Base-by-base conservation (phyloP, 37 sponge, comb jelly and placozoan species). In the Tethya wilhelma region DNA sequence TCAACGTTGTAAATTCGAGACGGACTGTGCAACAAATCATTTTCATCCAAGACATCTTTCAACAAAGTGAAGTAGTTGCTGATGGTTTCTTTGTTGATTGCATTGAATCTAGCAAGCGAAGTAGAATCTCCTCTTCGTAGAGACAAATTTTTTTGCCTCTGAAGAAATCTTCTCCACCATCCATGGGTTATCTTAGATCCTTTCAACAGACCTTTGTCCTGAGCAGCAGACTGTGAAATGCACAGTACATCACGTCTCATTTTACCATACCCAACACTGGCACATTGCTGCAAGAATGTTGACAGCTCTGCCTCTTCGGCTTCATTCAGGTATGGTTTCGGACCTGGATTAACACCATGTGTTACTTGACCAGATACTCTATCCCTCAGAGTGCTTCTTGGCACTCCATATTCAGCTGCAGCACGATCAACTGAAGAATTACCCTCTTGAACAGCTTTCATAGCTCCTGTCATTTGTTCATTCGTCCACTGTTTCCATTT, bases 1-100 rank as follows among this genome's bases (percentile, higher is more conserved):
- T 83, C 84, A 32, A 77, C 68, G 39, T 89, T 89, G 67, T 81
- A 89, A 0, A 81, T 43, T 46, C 69, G 73, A 8, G 78, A 33
- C 26, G 79, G 90, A 8, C 34, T 6, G n/a, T 77, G 28, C 25
- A 83, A 17, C 36, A 89, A 73, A 42, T 89, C 46, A 42, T 84
- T 25, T 36, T 67, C 67, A 4, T 56, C 29, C 66, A 89, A 34
- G 2, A 36, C 60, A 11, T 70, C 59, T 37, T 80, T 26, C 25
- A 87, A 58, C 30, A 87, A 69, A n/a, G 25, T 20, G 49, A 66
- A 88, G 69, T 88, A 88, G 0, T 77, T 44, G 25, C 38, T 20
- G 41, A 78, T 41, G 2, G 62, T 60, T 28, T 89, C 59, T 23
- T 67, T 45, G 33, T 80, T 75, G 40, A 75, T 74, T 11, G 88